Percentiles rank a stretch among this genome's conserved stretches.
Evolutionary conservation across 35 echinoderm and acorn worm species (phyloP).

Genomic region (Lytechinus variegatus): DNA sequence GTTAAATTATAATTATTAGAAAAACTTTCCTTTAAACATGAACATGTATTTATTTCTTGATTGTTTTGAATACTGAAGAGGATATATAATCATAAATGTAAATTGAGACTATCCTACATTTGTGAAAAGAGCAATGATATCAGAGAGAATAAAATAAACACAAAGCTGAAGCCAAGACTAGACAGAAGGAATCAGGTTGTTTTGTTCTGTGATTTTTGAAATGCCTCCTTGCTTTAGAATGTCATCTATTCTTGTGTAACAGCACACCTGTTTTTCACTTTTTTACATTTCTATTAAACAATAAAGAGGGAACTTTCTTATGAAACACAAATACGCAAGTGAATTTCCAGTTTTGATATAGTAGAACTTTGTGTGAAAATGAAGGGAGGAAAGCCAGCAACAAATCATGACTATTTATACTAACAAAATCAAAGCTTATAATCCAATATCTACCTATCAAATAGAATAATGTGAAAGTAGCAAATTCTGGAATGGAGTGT

Average conservation of each 20-base stretch:
- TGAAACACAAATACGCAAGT: not conserved
- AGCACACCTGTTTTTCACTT: not conserved
- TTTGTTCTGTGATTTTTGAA: constrained; percentile 7
- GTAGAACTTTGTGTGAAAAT: not conserved
- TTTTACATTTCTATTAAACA: not conserved
- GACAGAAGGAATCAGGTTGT: not conserved
- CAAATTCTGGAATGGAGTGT: too few relatives aligned
- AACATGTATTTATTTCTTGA: too few relatives aligned
- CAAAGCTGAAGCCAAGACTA: not conserved
- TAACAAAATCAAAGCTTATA: too few relatives aligned
- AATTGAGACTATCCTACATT: too few relatives aligned
- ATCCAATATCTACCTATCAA: too few relatives aligned
- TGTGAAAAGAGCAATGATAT: not conserved
- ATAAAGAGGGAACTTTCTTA: not conserved
- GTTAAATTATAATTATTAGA: not conserved
- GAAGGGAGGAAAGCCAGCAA: not conserved
- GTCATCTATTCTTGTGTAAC: constrained; percentile 1
- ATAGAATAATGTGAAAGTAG: not conserved
- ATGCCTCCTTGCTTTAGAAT: constrained; percentile 10
- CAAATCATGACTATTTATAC: not conserved
- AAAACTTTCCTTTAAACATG: not conserved
- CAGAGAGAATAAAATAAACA: not conserved
- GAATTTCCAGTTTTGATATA: not conserved
- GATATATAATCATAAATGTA: too few relatives aligned
- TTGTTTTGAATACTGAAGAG: too few relatives aligned